These are phyloP conservation scores for Gonatopus flavifemur DNA, from an alignment of 1,140 invertebrate genomes.

Conservation along the genomic window DNA sequence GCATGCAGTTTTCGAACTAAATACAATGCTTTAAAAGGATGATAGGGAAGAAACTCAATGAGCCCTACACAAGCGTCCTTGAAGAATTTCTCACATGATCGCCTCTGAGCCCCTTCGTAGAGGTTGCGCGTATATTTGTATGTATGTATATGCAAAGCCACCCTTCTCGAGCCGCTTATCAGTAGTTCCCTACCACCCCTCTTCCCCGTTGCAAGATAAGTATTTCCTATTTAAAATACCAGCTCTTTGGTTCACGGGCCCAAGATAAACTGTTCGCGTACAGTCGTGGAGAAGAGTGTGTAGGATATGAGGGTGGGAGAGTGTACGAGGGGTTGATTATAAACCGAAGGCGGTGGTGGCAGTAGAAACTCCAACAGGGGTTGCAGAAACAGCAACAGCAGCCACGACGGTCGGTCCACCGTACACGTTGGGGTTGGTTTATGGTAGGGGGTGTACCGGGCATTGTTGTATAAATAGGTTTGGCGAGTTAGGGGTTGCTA, in stretches of 20 bases:
- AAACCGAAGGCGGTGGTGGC: slow-evolving; percentile 35
- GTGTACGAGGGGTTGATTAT: slow-evolving; percentile 29
- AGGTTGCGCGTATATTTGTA: no score
- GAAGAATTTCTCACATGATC: no score
- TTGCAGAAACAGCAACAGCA: slow-evolving; percentile 23
- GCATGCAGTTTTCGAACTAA: no score
- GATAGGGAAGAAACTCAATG: no score
- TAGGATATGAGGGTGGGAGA: neutral
- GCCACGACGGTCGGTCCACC: slow-evolving; percentile 46
- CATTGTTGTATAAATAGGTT: slow-evolving; percentile 62
- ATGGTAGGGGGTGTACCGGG: slow-evolving; percentile 52
- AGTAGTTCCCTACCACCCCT: slow-evolving; percentile 8
- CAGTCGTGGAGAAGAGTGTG: slow-evolving; percentile 15
- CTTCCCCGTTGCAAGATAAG: slow-evolving; percentile 44
- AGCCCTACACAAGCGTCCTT: no score
- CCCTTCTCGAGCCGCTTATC: slow-evolving; percentile 26
- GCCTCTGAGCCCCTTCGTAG: no score
- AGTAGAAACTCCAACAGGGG: slow-evolving; percentile 23
- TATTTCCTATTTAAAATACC: slow-evolving; percentile 58
- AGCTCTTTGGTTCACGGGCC: slow-evolving; percentile 34
- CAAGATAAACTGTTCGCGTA: slow-evolving; percentile 53
- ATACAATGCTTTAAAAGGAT: no score
- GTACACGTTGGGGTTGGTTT: slow-evolving; percentile 44
- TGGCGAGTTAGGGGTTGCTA: slow-evolving; percentile 59
- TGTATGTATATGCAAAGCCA: slow-evolving; percentile 24